These are phyloP conservation scores for Aurelia sp. DNA, from an alignment of 30 jellyfish, hydroid and myxozoan species.

Conservation along the genomic window DNA sequence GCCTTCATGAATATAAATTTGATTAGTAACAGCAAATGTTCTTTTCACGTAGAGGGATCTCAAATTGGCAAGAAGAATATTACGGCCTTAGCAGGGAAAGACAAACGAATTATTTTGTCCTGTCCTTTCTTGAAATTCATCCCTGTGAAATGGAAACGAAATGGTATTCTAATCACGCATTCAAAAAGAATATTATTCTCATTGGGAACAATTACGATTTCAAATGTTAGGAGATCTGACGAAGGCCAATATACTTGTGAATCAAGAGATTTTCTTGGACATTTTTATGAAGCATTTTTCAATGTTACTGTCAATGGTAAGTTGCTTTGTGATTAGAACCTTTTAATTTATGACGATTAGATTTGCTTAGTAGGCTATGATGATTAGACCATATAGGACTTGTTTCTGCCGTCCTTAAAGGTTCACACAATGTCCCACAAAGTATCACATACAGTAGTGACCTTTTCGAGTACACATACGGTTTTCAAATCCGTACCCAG, in stretches of 20 bases:
- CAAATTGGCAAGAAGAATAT: conserved; percentile 13
- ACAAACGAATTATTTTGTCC: conserved; percentile 44
- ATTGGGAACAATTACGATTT: conserved; percentile 23
- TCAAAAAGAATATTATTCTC: conserved; percentile 8
- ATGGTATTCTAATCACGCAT: not conserved
- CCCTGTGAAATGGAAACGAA: conserved; percentile 41
- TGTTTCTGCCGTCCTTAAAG: too few species aligned
- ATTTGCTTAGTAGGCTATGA: too few species aligned
- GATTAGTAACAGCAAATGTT: too few species aligned
- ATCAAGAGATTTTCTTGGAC: conserved; percentile 13
- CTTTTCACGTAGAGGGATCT: not conserved
- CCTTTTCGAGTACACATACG: too few species aligned
- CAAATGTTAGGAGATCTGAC: conserved; percentile 7
- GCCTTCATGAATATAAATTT: too few species aligned
- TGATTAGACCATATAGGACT: too few species aligned
- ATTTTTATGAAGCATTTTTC: conserved; percentile 29
- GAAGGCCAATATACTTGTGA: conserved; percentile 50
- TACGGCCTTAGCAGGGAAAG: conserved; percentile 63
- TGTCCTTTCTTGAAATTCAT: conserved; percentile 37
- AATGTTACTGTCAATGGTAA: conserved; percentile 45
- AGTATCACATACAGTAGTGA: too few species aligned
- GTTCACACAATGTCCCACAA: too few species aligned
- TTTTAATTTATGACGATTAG: too few species aligned
- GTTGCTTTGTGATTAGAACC: not conserved
- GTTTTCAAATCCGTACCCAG: too few species aligned